Percentiles rank a stretch among this genome's conserved stretches.
phyloP scores from a whole-genome alignment of 2,888 invertebrate genomes.

The Adelphocoris suturalis region DNA sequence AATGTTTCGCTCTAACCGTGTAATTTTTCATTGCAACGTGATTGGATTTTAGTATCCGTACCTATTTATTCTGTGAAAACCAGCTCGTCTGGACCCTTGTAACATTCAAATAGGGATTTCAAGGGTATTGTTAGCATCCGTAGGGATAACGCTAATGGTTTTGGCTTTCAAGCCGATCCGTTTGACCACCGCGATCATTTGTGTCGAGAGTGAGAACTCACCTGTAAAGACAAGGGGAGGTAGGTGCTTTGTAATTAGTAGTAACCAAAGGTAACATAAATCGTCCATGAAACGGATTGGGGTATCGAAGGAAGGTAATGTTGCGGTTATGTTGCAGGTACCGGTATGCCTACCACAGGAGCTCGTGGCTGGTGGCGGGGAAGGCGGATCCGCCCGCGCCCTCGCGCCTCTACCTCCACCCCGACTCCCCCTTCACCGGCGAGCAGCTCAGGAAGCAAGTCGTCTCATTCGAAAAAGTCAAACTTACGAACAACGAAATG shows the following conservation, averaged over 20 bases:
- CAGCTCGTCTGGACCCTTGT: too few relatives aligned
- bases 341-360: constrained; percentile 90
- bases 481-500: constrained; percentile 91
- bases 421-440: constrained; percentile 89
- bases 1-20: too few relatives aligned
- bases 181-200: background rate
- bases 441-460: constrained; percentile 89
- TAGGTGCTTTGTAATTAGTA: background rate
- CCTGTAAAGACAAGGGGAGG: background rate
- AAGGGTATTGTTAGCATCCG: too few relatives aligned
- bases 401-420: constrained; percentile 87
- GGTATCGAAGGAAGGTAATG: constrained; percentile 20
- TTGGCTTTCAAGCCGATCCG: background rate
- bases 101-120: too few relatives aligned
- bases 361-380: constrained; percentile 90
- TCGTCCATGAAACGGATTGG: constrained; percentile 10
- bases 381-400: constrained; percentile 89
- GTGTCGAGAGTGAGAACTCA: background rate
- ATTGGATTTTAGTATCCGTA: too few relatives aligned
- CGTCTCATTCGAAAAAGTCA: constrained; percentile 91
- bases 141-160: too few relatives aligned
- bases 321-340: constrained; percentile 78
- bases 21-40: too few relatives aligned
- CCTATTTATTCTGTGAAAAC: too few relatives aligned
- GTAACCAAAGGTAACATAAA: background rate